Conservation (phyloP, 2,888 invertebrate genomes). For the Tromatobia lineatoria region DNA sequence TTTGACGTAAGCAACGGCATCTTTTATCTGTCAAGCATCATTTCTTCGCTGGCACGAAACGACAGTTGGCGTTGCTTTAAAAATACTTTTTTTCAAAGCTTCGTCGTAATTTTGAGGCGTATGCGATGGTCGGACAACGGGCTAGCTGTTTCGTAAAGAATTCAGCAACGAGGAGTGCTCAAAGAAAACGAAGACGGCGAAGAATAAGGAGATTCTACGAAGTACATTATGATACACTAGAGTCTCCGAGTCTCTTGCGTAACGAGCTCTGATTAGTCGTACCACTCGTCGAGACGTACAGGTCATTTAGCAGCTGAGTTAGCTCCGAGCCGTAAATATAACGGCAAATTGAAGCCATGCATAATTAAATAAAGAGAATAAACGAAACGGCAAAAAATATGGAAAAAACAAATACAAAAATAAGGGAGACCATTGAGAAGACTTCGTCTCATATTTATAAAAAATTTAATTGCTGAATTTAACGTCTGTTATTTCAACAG, state of each 20-base stretch:
- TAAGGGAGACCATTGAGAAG: too few species aligned
- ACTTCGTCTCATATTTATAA: too few species aligned
- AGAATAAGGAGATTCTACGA: constrained; percentile 26
- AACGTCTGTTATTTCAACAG: too few species aligned
- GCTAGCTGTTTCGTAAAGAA: constrained; percentile 13
- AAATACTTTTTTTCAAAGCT: neutral
- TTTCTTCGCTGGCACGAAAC: neutral
- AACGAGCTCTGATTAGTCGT: constrained; percentile 78
- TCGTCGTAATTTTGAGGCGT: neutral
- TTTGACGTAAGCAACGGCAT: constrained; percentile 21
- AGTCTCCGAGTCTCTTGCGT: constrained; percentile 71
- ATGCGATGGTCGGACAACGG: neutral
- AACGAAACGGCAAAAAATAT: neutral
- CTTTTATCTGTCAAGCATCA: constrained; percentile 16
- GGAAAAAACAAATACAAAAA: too few species aligned
- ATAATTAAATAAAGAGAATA: neutral
- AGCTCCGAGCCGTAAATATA: constrained; percentile 37
- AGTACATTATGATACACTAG: constrained; percentile 22
- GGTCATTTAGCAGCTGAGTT: constrained; percentile 67
- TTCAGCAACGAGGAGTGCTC: constrained; percentile 24
- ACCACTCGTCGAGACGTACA: constrained; percentile 75
- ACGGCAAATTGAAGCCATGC: constrained; percentile 29
- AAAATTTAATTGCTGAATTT: too few species aligned
- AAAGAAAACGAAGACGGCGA: constrained; percentile 30
- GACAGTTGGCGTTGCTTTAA: constrained; percentile 11